These are phyloP conservation scores for Hirtodrosophila trivittata DNA, from an alignment of 2,888 invertebrate genomes.

Conservation along the genomic window DNA sequence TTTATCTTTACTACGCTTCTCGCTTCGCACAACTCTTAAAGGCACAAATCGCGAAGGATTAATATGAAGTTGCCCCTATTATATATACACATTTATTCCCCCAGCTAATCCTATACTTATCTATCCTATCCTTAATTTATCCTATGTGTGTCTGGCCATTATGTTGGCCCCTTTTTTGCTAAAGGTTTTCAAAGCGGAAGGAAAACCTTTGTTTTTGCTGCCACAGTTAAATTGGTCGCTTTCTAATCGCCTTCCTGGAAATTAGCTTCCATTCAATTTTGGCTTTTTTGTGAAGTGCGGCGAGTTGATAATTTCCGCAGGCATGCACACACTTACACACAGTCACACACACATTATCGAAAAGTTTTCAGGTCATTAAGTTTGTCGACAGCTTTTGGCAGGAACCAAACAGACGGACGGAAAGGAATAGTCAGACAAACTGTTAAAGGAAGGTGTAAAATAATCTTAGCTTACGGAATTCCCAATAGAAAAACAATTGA, in stretches of 20 bases:
- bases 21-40: too few relatives aligned
- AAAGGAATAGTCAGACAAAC: constrained; percentile 15
- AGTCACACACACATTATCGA: constrained; percentile 79
- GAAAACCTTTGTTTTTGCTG: constrained; percentile 41
- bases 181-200: constrained; percentile 9
- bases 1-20: too few relatives aligned
- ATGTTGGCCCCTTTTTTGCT: constrained; percentile 37
- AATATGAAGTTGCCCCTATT: too few relatives aligned
- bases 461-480: constrained; percentile 31
- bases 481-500: constrained; percentile 71
- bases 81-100: too few relatives aligned
- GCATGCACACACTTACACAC: constrained; percentile 35
- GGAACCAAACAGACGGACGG: constrained; percentile 15
- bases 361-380: constrained; percentile 84
- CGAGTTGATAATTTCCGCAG: constrained; percentile 68
- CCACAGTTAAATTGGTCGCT: constrained; percentile 41
- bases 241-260: constrained; percentile 73
- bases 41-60: too few relatives aligned
- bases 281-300: constrained; percentile 51
- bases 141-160: constrained; percentile 20
- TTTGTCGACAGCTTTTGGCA: constrained; percentile 71
- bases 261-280: constrained; percentile 63
- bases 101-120: constrained; percentile 16
- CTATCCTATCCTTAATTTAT: not conserved
- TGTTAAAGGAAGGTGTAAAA: constrained; percentile 47